A percentile compares a stretch with the other conserved stretches of the same genome.
Conservation (phyloP, 2,113 vertebrate genomes). For the Vulpes lagopus region DNA sequence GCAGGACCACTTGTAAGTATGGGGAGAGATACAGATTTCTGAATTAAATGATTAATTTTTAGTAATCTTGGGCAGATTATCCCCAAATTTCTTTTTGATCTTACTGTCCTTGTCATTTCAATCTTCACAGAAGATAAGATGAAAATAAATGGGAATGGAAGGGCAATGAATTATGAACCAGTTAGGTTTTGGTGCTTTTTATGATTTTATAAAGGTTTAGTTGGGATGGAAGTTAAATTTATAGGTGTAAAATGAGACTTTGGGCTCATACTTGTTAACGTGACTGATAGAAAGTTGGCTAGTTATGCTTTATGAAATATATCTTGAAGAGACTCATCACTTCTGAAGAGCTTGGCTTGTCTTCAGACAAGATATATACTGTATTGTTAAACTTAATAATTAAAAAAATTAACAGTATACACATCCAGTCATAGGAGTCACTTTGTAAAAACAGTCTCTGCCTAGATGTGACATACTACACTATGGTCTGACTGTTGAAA, state of each 20-base stretch:
- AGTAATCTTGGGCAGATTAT: not conserved
- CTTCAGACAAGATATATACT: not conserved
- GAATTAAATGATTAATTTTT: conserved; percentile 12
- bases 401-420: not conserved
- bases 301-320: not conserved
- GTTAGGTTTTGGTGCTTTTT: not conserved
- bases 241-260: not conserved
- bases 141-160: not conserved
- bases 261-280: not conserved
- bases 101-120: not conserved
- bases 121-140: not conserved
- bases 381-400: not conserved
- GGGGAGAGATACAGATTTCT: not conserved
- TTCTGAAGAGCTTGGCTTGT: conserved; percentile 6
- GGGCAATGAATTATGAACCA: not conserved
- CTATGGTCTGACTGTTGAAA: not conserved
- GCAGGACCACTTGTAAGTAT: not conserved
- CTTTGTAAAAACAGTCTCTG: conserved; percentile 45
- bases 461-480: not conserved
- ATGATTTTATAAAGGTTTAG: conserved; percentile 29
- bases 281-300: not conserved
- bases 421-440: not conserved
- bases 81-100: not conserved
- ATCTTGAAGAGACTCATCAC: not conserved
- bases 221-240: conserved; percentile 41